Conservation (phyloP, 2,888 invertebrate genomes). For the Scaptomyza reducta region DNA sequence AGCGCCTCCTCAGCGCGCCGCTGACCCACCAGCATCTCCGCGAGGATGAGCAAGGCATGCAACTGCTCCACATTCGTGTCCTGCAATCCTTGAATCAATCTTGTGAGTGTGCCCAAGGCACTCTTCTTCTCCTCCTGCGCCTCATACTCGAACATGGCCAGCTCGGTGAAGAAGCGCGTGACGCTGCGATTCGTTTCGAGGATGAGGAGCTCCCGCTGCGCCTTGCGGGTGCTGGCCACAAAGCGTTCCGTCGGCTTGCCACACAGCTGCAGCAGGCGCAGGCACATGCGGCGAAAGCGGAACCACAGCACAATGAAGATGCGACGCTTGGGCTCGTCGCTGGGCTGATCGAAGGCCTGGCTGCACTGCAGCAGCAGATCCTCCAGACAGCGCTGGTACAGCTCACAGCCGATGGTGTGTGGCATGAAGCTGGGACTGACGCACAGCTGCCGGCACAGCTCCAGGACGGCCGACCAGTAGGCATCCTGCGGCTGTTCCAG, state of each 20-base stretch:
- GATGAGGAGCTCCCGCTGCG: slow-evolving; percentile 86
- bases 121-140: slow-evolving; percentile 7
- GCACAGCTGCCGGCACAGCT: slow-evolving; percentile 85
- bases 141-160: slow-evolving; percentile 87
- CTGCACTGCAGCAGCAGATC: slow-evolving; percentile 85
- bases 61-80: slow-evolving; percentile 60
- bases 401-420: slow-evolving; percentile 87
- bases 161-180: slow-evolving; percentile 87
- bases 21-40: slow-evolving; percentile 73
- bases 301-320: slow-evolving; percentile 88
- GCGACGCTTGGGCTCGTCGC: slow-evolving; percentile 83
- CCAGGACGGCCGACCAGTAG: slow-evolving; percentile 70
- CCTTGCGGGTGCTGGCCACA: not conserved
- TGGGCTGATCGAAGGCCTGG: slow-evolving; percentile 8
- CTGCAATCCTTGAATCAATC: slow-evolving; percentile 80
- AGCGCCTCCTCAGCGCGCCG: slow-evolving; percentile 58
- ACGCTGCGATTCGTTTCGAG: slow-evolving; percentile 86
- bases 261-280: slow-evolving; percentile 85
- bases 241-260: slow-evolving; percentile 71
- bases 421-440: slow-evolving; percentile 87
- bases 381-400: slow-evolving; percentile 86
- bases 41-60: slow-evolving; percentile 71
- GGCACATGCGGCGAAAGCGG: slow-evolving; percentile 86
- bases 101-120: slow-evolving; percentile 84
- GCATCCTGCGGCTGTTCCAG: slow-evolving; percentile 16